Evolutionary conservation across 2,113 vertebrate genomes (phyloP), one percentile per base, ranked within the genome.

Genomic region (Odontophorus gujanensis): DNA sequence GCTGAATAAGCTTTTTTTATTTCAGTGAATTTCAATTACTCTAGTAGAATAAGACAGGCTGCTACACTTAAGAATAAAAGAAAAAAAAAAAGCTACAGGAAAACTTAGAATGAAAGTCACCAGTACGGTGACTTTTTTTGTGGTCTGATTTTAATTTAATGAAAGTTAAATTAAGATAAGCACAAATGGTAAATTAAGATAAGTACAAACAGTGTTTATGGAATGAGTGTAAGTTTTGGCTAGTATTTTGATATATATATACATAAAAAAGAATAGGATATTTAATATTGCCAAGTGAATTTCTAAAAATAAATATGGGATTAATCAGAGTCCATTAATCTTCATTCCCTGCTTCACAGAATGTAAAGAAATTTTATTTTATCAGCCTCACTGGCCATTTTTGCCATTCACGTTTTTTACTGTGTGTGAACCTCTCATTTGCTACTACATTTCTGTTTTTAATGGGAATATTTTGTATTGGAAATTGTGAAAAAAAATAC

Each of bases 401-500:
- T 88, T 65, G 25, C 38, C 12, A 12, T 87, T 81, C 74, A 59
- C 18, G 42, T 67, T 72, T 92, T 88, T 77, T 63, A 51, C 38
- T 55, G 74, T 4, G 2, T 57, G 57, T 11, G 68, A 82, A 34
- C 17, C 25, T 8, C 13, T 68, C 7, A 0, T 67, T 18, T 85
- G 42, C 72, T 77, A 59, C 50, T 85, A 17, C 32, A 61, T 67
- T 89, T 59, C 55, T 81, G 43, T 21, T 90, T 95, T 90, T 75
- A 91, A 81, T 67, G 24, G n/a, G 30, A 87, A 67, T 80, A 47
- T 58, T 72, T 94, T 92, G 67, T 51, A 14, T 40, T 77, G 47
- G 53, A 91, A 89, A 87, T 30, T 61, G 50, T 81, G 59, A 57
- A 92, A 91, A 94, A 94, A 91, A 50, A 68, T 25, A 78, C 34